Evolutionary conservation across 2,888 invertebrate genomes (phyloP), one percentile per base, ranked within the genome.

Genomic region (Synergus laeviventris): DNA sequence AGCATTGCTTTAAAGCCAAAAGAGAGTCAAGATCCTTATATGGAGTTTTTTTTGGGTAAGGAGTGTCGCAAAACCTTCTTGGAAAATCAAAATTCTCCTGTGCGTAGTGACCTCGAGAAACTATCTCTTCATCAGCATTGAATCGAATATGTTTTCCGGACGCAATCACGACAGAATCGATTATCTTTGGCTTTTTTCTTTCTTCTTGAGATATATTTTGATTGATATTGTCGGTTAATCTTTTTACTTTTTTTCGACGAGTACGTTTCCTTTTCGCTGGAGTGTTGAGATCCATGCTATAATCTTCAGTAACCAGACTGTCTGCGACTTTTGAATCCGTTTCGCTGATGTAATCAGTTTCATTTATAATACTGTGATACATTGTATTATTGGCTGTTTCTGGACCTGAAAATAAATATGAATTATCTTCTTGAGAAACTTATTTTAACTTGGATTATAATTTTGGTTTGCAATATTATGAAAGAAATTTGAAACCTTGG

Each of bases 71-170:
- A 31, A 45, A n/a, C 56, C 24, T 9, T 9, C 7, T 66, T 16
- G 7, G 49, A 54, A 70, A 70, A 45, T 54, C 12, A 9, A 11
- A 24, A 24, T 21, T 66, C 8, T 24, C 31, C 0, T 49, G 16
- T 12, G 24, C 8, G 16, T 5, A 9, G 18, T 1, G 60, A 54
- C 70, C 75, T 8, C 75, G 76, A 42, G 36, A 12, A 7, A 60
- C 73, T 16, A 82, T 80, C 16, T 84, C 80, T 3, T 79, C 66
- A 12, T 86, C 78, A n/a, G 74, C 77, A 76, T 85, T 79, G 66
- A 89, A 89, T 24, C 88, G 78, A 75, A 89, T 89, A 74, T 89
- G 89, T 75, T 87, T 88, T n/a, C 83, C 83, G 49, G 83, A 73
- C 16, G 87, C 56, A 61, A 89, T 64, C 11, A 78, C 21, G 38